These are phyloP conservation scores for Myotis yumanensis DNA, from an alignment of 2,113 vertebrate genomes.

Conservation along the genomic window DNA sequence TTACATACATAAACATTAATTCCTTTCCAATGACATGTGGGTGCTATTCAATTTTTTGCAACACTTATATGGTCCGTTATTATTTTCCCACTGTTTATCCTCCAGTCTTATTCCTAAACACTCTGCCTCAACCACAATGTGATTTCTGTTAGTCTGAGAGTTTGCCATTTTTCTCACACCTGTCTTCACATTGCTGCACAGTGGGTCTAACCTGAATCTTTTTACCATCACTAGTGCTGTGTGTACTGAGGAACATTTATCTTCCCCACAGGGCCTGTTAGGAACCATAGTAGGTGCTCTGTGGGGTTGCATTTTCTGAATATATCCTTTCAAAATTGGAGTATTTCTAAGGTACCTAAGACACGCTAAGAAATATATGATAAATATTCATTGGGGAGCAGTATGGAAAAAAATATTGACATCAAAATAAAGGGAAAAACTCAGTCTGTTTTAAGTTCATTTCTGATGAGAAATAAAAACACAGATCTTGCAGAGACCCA, in stretches of 20 bases:
- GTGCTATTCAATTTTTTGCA: background rate
- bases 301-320: background rate
- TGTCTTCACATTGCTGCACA: background rate
- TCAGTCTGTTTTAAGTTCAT: background rate
- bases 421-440: background rate
- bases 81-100: background rate
- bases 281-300: background rate
- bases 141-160: background rate
- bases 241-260: background rate
- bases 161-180: background rate
- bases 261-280: background rate
- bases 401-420: background rate
- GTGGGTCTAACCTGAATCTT: background rate
- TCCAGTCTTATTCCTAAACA: background rate
- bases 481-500: background rate
- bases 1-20: background rate
- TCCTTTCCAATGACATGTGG: background rate
- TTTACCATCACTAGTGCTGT: rapidly evolving
- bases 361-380: background rate
- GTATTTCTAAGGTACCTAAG: background rate
- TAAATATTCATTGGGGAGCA: background rate
- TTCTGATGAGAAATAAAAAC: background rate
- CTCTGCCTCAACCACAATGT: background rate
- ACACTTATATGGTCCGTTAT: background rate
- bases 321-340: background rate